These are phyloP conservation scores for Plagodis dolabraria DNA, from an alignment of 2,888 invertebrate species.

Conservation along the genomic window DNA sequence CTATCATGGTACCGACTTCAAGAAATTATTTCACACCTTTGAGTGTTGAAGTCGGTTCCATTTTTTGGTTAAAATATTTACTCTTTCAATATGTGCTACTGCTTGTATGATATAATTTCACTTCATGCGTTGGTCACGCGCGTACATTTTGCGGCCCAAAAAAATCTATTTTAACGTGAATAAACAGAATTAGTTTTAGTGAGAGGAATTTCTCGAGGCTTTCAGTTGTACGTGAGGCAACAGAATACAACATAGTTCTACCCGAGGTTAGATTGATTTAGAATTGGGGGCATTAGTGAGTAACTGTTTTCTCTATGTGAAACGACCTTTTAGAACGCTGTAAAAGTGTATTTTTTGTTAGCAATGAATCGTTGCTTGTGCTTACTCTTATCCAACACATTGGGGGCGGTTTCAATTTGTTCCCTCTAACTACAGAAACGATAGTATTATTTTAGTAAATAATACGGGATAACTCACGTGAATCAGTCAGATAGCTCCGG, in stretches of 20 bases:
- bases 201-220: slow-evolving; percentile 35
- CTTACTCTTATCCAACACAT: too few species aligned
- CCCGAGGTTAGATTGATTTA: slow-evolving; percentile 33
- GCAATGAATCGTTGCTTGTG: too few species aligned
- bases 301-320: slow-evolving; percentile 20
- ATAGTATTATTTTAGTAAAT: too few species aligned
- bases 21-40: too few species aligned
- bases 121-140: slow-evolving; percentile 33
- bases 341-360: too few species aligned
- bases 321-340: neutral
- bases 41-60: too few species aligned
- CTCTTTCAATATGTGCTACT: slow-evolving; percentile 5
- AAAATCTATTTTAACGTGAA: slow-evolving; percentile 37
- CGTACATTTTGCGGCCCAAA: slow-evolving; percentile 36
- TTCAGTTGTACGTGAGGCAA: slow-evolving; percentile 29
- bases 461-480: too few species aligned
- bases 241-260: neutral
- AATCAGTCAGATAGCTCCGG: too few species aligned
- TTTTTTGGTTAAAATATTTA: neutral
- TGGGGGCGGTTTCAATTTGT: too few species aligned
- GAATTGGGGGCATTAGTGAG: slow-evolving; percentile 34
- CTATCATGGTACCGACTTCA: too few species aligned
- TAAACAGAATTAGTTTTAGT: slow-evolving; percentile 37
- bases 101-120: neutral
- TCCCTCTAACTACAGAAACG: too few species aligned